Base-by-base conservation (phyloP, 92 coral and sea anemone genomes). In the Actinostola sp. region DNA sequence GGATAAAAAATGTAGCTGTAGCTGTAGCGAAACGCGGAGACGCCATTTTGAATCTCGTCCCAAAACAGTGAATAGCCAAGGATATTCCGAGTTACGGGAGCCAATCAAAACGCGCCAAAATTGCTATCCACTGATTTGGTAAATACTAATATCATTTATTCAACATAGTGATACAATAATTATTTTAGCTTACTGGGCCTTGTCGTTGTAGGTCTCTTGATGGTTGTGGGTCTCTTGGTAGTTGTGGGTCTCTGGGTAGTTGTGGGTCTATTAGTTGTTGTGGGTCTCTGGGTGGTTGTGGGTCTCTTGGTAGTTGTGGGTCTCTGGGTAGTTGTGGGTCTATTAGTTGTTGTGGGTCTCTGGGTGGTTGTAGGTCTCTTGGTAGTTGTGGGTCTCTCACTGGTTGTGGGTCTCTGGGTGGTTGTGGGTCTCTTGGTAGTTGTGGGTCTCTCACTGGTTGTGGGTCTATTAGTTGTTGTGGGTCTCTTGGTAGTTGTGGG, bases 241-340 rank as follows among this genome's bases (percentile, higher is more conserved):
- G 70, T 60, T 0, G 79, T 61, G 7, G 79, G 79, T 73, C 23
- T 25, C 46, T 42, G 46, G 31, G 78, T 72, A 2, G 78, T 45
- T 25, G 73, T 56, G 0, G 78, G 78, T 10, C 32, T 23, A 50
- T 45, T 36, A 19, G 71, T 73, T 2, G 71, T 61, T 0, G 70
- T 73, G 28, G 71, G 71, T 45, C 15, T 20, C 17, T 42, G 36
- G 25, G 79, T 73, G 0, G 68, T 58, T 4, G 80, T 73, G 0
- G 80, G 80, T 36, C 59, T 50, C 43, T 51, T 26, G 23, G 81
- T 75, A 10, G 73, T 64, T 9, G 81, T 50, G 5, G 72, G 81
- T 35, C 8, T 15, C 49, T 21, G 60, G 44, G 80, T 75, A 17
- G 81, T 63, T 14, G 80, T 70, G 13, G 75, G 63, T 21, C 1